These are phyloP conservation scores for Chloebia gouldiae DNA, from an alignment of 2,113 vertebrate species.

Conservation along the genomic window DNA sequence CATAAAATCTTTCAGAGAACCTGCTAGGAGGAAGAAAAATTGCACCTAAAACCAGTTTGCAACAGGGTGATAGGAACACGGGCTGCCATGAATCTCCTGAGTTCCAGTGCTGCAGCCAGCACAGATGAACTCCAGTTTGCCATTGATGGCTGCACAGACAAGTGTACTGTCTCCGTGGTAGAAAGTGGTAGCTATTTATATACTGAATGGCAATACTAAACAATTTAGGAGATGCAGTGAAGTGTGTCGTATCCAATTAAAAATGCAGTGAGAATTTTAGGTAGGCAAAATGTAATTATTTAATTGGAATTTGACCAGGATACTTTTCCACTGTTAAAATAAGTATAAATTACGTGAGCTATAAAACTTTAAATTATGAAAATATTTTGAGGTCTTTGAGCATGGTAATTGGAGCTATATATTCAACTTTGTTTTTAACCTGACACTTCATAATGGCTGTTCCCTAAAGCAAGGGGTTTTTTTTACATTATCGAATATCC, in stretches of 20 bases:
- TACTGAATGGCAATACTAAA: constrained; percentile 43
- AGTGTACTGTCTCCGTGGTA: neutral
- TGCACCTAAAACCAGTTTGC: neutral
- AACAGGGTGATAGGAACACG: neutral
- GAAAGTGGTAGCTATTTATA: constrained; percentile 43
- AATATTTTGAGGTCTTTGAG: constrained; percentile 53
- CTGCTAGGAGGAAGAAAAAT: neutral
- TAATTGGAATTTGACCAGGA: constrained; percentile 48
- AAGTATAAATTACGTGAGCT: constrained; percentile 28
- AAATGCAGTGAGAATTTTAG: constrained; percentile 41
- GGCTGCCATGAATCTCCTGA: neutral
- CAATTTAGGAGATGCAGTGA: constrained; percentile 36
- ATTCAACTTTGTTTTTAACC: constrained; percentile 47
- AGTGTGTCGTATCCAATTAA: constrained; percentile 47
- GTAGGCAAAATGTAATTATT: constrained; percentile 47
- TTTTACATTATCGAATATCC: constrained; percentile 1
- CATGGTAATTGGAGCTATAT: constrained; percentile 45
- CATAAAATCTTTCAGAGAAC: neutral
- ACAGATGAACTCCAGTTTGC: neutral
- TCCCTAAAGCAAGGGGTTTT: neutral
- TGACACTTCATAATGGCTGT: constrained; percentile 36
- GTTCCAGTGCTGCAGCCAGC: neutral
- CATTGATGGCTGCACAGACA: neutral
- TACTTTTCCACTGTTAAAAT: constrained; percentile 32
- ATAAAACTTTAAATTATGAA: constrained; percentile 41